Evolutionary conservation across 2,113 vertebrate species (phyloP).

Genomic region (Ibidorhyncha struthersii): DNA sequence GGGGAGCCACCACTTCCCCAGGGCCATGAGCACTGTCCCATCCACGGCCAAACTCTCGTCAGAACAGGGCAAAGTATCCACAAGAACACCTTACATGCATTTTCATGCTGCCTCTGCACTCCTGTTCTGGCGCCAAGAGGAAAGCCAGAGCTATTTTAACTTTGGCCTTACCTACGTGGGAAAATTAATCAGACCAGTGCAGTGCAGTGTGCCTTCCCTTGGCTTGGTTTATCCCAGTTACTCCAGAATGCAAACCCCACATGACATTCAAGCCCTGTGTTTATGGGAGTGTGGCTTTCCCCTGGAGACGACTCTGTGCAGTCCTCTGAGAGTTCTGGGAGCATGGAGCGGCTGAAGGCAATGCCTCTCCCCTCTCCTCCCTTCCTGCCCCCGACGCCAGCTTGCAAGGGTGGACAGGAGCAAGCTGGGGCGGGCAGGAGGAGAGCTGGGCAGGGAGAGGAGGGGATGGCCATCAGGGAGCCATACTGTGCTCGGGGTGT

Average conservation of each 20-base stretch:
- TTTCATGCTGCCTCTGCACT: background rate
- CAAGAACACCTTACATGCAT: background rate
- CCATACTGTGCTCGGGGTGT: background rate
- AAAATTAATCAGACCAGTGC: background rate
- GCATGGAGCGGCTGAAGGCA: accelerated
- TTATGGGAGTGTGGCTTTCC: accelerated
- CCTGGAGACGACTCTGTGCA: background rate
- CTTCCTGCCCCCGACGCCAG: accelerated
- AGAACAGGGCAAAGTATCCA: background rate
- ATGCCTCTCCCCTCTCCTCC: background rate
- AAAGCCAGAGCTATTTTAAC: background rate
- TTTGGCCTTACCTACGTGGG: background rate
- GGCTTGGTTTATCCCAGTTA: background rate
- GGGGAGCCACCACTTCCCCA: background rate
- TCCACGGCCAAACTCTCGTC: accelerated
- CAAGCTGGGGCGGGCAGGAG: accelerated
- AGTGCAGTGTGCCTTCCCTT: background rate
- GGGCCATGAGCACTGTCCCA: background rate
- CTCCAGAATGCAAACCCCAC: background rate
- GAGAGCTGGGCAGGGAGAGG: background rate
- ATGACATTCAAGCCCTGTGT: background rate
- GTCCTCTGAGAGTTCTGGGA: background rate
- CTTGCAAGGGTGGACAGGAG: background rate
- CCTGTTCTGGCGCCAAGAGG: background rate
- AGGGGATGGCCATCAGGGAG: background rate